phyloP scores from a whole-genome alignment of 1,140 invertebrate genomes.

The Calliphora vicina region DNA sequence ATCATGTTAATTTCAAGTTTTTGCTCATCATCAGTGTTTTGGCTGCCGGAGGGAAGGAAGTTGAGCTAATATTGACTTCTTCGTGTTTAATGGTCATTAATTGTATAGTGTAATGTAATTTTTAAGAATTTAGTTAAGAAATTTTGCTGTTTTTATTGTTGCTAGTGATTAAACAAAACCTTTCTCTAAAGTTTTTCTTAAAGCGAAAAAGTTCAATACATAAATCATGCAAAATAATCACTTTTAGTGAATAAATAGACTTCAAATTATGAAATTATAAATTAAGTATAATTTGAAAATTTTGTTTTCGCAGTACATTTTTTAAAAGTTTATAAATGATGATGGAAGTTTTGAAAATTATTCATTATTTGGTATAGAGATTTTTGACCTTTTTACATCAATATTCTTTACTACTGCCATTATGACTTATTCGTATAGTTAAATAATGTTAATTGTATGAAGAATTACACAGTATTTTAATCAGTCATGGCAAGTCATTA shows the following conservation, averaged over 20 bases:
- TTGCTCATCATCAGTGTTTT: not conserved
- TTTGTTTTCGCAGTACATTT: too few relatives aligned
- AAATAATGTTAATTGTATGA: too few relatives aligned
- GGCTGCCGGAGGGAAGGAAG: not conserved
- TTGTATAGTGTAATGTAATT: not conserved
- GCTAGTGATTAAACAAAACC: not conserved
- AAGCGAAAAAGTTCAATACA: not conserved
- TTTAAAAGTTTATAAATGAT: too few relatives aligned
- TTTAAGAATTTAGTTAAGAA: not conserved
- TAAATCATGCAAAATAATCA: not conserved
- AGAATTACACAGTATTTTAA: too few relatives aligned
- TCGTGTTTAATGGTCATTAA: conserved; percentile 26
- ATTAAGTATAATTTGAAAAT: not conserved
- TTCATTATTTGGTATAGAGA: too few relatives aligned
- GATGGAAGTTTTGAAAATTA: too few relatives aligned
- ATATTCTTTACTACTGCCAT: too few relatives aligned
- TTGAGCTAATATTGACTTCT: conserved; percentile 2
- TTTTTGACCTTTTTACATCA: too few relatives aligned
- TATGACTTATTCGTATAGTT: too few relatives aligned
- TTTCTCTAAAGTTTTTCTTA: not conserved
- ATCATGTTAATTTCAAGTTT: not conserved
- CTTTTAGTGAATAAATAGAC: not conserved
- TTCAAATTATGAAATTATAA: not conserved
- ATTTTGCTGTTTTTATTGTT: not conserved
- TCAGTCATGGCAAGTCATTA: too few relatives aligned